phyloP scores from a whole-genome alignment of 2,113 vertebrate species.

The Rhegmatorhina hoffmannsi region DNA sequence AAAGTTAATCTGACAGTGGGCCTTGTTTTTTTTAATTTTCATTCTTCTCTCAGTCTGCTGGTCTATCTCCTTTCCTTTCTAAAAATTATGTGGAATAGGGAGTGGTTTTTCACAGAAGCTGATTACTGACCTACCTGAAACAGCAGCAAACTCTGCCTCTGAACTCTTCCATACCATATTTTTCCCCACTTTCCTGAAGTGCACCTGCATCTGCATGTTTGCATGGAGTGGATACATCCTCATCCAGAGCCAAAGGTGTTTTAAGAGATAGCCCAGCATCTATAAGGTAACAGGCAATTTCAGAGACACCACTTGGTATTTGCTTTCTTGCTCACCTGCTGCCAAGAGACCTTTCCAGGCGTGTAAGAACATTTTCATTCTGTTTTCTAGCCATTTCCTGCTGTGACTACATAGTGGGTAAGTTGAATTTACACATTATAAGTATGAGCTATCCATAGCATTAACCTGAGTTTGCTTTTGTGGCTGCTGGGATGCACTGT shows the following conservation, averaged over 20 bases:
- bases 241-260: neutral
- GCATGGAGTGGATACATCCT: neutral
- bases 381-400: conserved; percentile 81
- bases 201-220: neutral
- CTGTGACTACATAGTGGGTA: conserved; percentile 81
- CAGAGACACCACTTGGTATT: neutral
- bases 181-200: neutral
- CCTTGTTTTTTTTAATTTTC: neutral
- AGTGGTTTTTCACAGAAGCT: neutral
- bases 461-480: neutral
- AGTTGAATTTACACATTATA: conserved; percentile 59
- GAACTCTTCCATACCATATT: neutral
- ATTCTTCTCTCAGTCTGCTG: neutral
- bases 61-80: neutral
- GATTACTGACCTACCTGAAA: neutral
- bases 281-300: neutral
- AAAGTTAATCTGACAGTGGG: neutral
- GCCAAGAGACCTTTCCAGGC: neutral
- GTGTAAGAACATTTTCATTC: conserved; percentile 50
- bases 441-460: neutral
- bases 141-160: neutral
- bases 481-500: neutral
- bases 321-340: neutral
- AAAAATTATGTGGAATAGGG: neutral
- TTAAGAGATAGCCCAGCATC: neutral